Conservation (phyloP, 2,113 vertebrate species). For the Agapornis roseicollis region DNA sequence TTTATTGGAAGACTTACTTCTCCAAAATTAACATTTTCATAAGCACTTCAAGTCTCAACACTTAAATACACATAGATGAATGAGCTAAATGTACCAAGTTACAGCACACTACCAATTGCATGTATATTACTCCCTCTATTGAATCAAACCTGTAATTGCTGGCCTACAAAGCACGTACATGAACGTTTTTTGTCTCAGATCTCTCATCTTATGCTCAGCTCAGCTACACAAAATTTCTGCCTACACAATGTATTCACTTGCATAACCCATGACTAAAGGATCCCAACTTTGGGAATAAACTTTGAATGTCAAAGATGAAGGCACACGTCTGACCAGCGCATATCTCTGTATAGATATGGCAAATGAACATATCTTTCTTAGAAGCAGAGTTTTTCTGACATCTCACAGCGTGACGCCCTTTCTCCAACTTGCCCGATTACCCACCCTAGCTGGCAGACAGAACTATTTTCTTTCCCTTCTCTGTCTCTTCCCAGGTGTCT, state of each 20-base stretch:
- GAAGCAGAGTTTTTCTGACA: background rate
- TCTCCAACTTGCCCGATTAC: background rate
- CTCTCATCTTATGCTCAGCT: background rate
- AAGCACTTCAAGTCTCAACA: background rate
- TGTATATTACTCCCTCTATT: conserved; percentile 41
- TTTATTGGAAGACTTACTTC: background rate
- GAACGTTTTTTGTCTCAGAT: background rate
- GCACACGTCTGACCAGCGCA: fast-evolving
- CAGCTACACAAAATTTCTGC: background rate
- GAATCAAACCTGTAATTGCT: background rate
- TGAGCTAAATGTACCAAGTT: background rate
- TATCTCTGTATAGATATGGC: background rate
- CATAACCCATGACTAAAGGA: background rate
- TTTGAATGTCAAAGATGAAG: background rate
- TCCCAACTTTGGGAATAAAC: background rate
- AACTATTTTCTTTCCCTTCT: background rate
- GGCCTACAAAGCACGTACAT: background rate
- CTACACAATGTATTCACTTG: background rate
- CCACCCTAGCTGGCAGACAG: background rate
- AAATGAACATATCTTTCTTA: background rate
- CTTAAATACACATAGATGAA: background rate
- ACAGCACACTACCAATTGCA: background rate
- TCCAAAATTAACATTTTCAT: background rate
- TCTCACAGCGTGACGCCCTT: background rate
- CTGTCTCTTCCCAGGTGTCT: background rate